Percentiles rank a stretch among this genome's conserved stretches.
These are phyloP conservation scores for Tetramorium bicarinatum DNA, from an alignment of 2,888 invertebrate genomes.

Conservation along the genomic window DNA sequence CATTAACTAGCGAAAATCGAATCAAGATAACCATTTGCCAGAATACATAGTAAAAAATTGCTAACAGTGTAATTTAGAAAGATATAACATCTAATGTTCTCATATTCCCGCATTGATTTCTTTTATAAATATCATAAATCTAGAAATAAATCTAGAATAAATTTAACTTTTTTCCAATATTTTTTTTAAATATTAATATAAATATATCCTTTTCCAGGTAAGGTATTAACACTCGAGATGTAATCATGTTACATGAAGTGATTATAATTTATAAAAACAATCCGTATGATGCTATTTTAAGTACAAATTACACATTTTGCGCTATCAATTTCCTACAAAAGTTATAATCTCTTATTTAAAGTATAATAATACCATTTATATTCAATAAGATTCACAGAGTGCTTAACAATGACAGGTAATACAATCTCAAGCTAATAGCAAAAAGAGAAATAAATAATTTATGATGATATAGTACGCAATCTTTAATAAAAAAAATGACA, in stretches of 20 bases:
- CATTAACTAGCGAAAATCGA: conserved; percentile 26
- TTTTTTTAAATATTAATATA: background rate
- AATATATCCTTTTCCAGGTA: background rate
- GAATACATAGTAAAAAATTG: background rate
- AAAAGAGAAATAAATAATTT: conserved; percentile 1
- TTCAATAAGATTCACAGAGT: background rate
- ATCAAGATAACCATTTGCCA: background rate
- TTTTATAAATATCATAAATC: background rate
- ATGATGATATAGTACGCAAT: background rate
- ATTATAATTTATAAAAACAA: background rate
- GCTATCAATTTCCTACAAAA: background rate
- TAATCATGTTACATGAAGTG: background rate
- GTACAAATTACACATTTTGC: background rate
- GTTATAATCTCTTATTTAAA: background rate
- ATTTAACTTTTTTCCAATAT: background rate
- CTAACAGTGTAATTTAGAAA: background rate
- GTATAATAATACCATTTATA: background rate
- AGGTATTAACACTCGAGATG: background rate
- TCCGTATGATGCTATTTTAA: background rate
- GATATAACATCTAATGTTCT: too few species aligned
- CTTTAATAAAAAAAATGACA: background rate
- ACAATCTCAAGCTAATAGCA: background rate
- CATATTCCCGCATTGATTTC: background rate
- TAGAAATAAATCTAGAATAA: too few species aligned
- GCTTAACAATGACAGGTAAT: background rate